Conservation (phyloP, 2,113 vertebrate genomes). For the Xiphophorus hellerii region DNA sequence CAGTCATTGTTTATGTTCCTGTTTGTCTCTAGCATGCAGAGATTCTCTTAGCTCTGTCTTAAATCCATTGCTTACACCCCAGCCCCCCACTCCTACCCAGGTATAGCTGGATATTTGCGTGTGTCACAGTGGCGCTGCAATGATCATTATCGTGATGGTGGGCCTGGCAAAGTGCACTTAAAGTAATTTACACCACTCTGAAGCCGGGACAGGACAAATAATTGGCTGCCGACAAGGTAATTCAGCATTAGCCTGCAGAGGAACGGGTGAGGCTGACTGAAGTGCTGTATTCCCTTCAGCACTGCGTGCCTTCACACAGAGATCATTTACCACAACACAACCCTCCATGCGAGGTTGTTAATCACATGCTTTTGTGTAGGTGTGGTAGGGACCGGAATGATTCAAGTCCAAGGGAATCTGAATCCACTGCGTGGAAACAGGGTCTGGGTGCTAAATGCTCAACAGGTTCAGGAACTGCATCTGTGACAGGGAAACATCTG, state of each 20-base stretch:
- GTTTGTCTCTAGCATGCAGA: slow-evolving; percentile 40
- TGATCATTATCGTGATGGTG: slow-evolving; percentile 78
- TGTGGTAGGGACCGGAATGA: slow-evolving; percentile 24
- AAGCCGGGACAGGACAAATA: slow-evolving; percentile 79
- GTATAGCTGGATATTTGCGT: slow-evolving; percentile 66
- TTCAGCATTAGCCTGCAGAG: slow-evolving; percentile 60
- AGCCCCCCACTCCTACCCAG: slow-evolving; percentile 25
- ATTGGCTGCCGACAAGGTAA: slow-evolving; percentile 78
- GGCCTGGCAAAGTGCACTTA: slow-evolving; percentile 82
- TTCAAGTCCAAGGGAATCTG: neutral
- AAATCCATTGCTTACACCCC: slow-evolving; percentile 13
- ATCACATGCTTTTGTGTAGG: slow-evolving; percentile 59
- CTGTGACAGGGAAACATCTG: slow-evolving; percentile 44
- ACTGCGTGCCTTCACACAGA: slow-evolving; percentile 65
- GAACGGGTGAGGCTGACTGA: slow-evolving; percentile 24
- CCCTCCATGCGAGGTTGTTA: slow-evolving; percentile 52
- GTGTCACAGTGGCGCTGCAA: slow-evolving; percentile 68
- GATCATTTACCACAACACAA: slow-evolving; percentile 67
- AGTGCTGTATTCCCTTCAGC: slow-evolving; percentile 33
- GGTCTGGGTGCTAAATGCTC: slow-evolving; percentile 18
- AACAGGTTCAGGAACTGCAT: slow-evolving; percentile 2
- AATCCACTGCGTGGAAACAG: slow-evolving; percentile 9
- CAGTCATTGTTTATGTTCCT: neutral
- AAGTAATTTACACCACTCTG: slow-evolving; percentile 83
- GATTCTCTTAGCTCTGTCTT: slow-evolving; percentile 36